These are phyloP conservation scores for Pachliopta kotzebuea DNA, from an alignment of 2,888 invertebrate genomes.

Conservation along the genomic window DNA sequence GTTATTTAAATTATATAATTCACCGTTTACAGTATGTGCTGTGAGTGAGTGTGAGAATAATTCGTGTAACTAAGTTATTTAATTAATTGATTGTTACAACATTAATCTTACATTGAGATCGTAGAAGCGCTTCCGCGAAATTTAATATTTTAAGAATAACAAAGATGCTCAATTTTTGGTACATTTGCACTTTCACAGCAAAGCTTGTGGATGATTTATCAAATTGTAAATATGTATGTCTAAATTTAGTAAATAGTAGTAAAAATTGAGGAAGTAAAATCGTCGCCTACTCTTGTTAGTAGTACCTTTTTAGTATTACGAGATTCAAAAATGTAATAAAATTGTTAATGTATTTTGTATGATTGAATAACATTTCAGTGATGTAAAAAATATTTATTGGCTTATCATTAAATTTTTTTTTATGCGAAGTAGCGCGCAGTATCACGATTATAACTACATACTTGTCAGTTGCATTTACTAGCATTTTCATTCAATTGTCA, in stretches of 20 bases:
- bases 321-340: conserved; percentile 66
- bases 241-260: conserved; percentile 73
- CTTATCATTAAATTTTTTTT: conserved; percentile 55
- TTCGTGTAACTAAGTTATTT: conserved; percentile 76
- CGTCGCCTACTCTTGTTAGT: conserved; percentile 65
- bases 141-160: conserved; percentile 48
- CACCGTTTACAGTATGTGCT: conserved; percentile 69
- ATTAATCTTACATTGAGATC: conserved; percentile 51
- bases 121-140: conserved; percentile 60
- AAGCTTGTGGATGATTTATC: conserved; percentile 65
- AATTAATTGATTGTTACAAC: conserved; percentile 70
- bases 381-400: conserved; percentile 67
- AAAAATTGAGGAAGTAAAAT: conserved; percentile 61
- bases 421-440: conserved; percentile 68
- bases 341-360: conserved; percentile 70
- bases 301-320: conserved; percentile 76
- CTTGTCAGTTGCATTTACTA: conserved; percentile 77
- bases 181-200: conserved; percentile 73
- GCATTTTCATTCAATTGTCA: conserved; percentile 72
- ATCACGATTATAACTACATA: conserved; percentile 55
- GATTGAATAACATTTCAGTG: conserved; percentile 63
- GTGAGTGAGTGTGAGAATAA: conserved; percentile 71
- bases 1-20: conserved; percentile 73
- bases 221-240: conserved; percentile 73
- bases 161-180: conserved; percentile 73